These are phyloP conservation scores for Fabriciana adippe DNA, from an alignment of 2,888 invertebrate genomes.

Conservation along the genomic window DNA sequence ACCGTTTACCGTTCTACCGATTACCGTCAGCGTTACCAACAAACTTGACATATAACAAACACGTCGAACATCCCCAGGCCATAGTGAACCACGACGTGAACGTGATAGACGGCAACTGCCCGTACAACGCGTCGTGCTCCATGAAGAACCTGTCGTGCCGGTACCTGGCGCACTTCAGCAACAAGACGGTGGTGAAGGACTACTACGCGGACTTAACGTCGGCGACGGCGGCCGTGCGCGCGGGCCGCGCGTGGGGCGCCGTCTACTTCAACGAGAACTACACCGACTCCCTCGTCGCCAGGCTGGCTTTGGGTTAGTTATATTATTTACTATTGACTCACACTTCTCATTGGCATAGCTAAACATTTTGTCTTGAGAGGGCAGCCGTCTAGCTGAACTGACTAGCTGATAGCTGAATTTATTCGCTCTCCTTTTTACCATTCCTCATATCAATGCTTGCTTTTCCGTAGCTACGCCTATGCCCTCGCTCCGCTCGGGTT, in stretches of 20 bases:
- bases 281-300: constrained; percentile 91
- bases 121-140: constrained; percentile 84
- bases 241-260: constrained; percentile 94
- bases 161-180: constrained; percentile 88
- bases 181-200: constrained; percentile 86
- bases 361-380: no score
- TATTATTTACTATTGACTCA: neutral
- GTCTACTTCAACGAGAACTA: constrained; percentile 95
- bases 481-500: no score
- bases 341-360: no score
- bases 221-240: constrained; percentile 87
- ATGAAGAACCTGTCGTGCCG: constrained; percentile 89
- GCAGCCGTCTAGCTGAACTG: no score
- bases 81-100: constrained; percentile 75
- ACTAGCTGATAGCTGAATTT: no score
- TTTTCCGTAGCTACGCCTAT: no score
- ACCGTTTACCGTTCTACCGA: no score
- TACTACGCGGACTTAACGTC: constrained; percentile 85
- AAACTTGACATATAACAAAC: no score
- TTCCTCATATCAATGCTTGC: no score
- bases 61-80: constrained; percentile 64
- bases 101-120: constrained; percentile 75
- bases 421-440: no score
- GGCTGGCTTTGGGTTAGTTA: constrained; percentile 86
- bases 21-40: no score